These are phyloP conservation scores for Lethenteron camtschaticum DNA, from an alignment of 2,113 vertebrate species.

Conservation along the genomic window DNA sequence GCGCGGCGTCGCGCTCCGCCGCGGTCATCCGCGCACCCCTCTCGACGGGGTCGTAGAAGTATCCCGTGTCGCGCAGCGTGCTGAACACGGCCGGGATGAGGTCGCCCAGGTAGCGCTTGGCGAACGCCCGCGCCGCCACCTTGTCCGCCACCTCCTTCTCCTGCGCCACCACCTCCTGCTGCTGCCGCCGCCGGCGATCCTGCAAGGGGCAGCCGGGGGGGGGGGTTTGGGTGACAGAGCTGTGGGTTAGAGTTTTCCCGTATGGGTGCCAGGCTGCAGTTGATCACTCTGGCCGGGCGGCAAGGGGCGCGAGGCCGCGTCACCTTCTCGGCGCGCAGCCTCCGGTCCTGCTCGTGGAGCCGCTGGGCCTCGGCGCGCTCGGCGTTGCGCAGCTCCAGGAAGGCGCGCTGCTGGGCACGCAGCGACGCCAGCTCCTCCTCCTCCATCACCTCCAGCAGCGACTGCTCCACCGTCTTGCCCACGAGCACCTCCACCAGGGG, in stretches of 20 bases:
- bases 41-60: slow-evolving; percentile 58
- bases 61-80: slow-evolving; percentile 41
- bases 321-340: slow-evolving; percentile 47
- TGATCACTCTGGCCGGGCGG: too few relatives aligned
- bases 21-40: slow-evolving; percentile 28
- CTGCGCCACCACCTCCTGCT: slow-evolving; percentile 27
- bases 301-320: too few relatives aligned
- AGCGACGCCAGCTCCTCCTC: slow-evolving; percentile 65
- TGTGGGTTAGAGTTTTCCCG: too few relatives aligned
- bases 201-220: slow-evolving; percentile 14
- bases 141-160: slow-evolving; percentile 44
- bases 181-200: slow-evolving; percentile 39
- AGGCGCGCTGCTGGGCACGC: slow-evolving; percentile 26
- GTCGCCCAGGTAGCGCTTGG: slow-evolving; percentile 43
- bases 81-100: slow-evolving; percentile 45
- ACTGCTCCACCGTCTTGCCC: slow-evolving; percentile 68
- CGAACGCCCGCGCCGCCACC: slow-evolving; percentile 41
- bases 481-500: slow-evolving; percentile 58
- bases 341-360: slow-evolving; percentile 53
- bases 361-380: slow-evolving; percentile 58
- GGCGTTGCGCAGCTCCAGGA: slow-evolving; percentile 31
- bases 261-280: too few relatives aligned
- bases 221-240: too few relatives aligned
- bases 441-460: slow-evolving; percentile 70
- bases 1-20: too few relatives aligned